These are phyloP conservation scores for Prietella phreatophila DNA, from an alignment of 2,113 vertebrate species.

Conservation along the genomic window DNA sequence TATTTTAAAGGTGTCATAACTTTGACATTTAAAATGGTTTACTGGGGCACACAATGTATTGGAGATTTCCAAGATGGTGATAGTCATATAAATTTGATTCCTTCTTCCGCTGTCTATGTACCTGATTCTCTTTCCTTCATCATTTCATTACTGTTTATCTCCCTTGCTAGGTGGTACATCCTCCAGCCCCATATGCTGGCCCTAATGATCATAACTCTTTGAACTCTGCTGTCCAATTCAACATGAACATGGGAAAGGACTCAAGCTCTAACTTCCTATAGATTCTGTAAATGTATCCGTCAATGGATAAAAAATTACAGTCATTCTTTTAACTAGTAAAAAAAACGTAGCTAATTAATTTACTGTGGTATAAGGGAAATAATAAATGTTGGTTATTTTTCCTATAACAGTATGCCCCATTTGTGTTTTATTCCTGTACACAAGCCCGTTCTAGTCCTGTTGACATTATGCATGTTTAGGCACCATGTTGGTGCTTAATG, in stretches of 20 bases:
- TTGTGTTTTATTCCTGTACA: no score
- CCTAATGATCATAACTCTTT: slow-evolving; percentile 7
- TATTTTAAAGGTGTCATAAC: neutral
- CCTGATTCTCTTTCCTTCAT: neutral
- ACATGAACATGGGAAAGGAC: slow-evolving; percentile 42
- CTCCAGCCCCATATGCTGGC: neutral
- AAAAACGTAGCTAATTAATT: no score
- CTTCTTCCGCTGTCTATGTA: neutral
- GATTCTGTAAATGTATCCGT: neutral
- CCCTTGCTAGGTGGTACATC: slow-evolving; percentile 22
- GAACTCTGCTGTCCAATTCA: slow-evolving; percentile 47
- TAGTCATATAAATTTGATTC: neutral
- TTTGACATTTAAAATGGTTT: neutral
- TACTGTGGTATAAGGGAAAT: no score
- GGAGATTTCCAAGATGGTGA: neutral
- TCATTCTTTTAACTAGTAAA: no score
- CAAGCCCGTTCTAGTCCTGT: neutral
- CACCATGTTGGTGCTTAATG: neutral
- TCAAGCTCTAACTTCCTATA: slow-evolving; percentile 62
- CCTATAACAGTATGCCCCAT: no score
- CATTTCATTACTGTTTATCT: neutral
- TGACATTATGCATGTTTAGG: neutral
- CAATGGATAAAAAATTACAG: neutral
- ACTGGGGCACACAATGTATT: neutral
- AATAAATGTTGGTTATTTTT: no score